Evolutionary conservation across 2,888 invertebrate species (phyloP).

Genomic region (Pycnomerus fuliginosus): DNA sequence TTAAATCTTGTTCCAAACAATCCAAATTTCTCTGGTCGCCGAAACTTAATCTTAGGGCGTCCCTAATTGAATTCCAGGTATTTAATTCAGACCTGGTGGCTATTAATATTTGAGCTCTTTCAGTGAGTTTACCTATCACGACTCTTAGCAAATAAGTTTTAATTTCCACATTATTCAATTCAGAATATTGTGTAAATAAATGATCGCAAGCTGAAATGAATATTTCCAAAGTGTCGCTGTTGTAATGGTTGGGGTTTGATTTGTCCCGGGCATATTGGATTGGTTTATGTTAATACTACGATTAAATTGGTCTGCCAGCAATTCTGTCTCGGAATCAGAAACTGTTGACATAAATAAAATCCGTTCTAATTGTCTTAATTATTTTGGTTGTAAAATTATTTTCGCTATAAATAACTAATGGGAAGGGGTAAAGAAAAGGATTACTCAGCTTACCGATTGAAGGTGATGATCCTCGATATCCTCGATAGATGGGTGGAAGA

Average conservation of each 20-base stretch:
- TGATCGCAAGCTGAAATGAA: no score
- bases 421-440: not conserved
- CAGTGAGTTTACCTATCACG: constrained; percentile 16
- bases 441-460: not conserved
- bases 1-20: constrained; percentile 21
- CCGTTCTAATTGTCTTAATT: no score
- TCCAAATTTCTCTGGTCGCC: constrained; percentile 23
- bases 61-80: constrained; percentile 15
- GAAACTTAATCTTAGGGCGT: constrained; percentile 15
- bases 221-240: constrained; percentile 10
- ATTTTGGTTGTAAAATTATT: constrained; percentile 2
- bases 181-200: constrained; percentile 9
- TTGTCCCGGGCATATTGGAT: no score
- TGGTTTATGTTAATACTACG: no score
- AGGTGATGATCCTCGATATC: not conserved
- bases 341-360: no score
- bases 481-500: not conserved
- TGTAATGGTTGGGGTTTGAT: no score
- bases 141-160: constrained; percentile 14
- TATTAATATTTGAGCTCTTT: constrained; percentile 18
- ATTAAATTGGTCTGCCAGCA: no score
- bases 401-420: not conserved
- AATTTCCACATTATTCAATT: not conserved
- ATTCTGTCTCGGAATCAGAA: no score
- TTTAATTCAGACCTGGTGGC: constrained; percentile 13